A percentile compares a stretch with the other conserved stretches of the same genome.
These are phyloP conservation scores for Anguilla marmorata DNA, from an alignment of 2,797 vertebrate genomes.

Conservation along the genomic window DNA sequence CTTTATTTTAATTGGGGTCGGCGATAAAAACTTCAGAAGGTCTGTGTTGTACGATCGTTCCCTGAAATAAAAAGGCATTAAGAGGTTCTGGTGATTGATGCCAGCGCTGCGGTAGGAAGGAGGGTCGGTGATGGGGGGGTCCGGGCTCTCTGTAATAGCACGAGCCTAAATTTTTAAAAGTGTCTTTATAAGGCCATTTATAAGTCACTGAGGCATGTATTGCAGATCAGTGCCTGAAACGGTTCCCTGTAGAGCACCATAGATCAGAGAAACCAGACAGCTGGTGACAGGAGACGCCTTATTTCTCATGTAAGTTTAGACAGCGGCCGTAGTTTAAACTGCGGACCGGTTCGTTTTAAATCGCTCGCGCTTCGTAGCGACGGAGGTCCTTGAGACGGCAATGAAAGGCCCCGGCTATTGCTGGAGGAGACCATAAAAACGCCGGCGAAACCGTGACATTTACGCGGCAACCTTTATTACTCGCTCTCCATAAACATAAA, in stretches of 20 bases:
- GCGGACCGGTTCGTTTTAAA: conserved; percentile 4
- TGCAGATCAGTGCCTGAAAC: conserved; percentile 44
- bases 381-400: neutral
- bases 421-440: neutral
- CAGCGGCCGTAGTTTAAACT: neutral
- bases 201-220: conserved; percentile 49
- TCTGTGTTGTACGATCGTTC: conserved; percentile 27
- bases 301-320: conserved; percentile 48
- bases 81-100: conserved; percentile 63
- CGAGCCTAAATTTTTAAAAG: neutral
- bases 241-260: conserved; percentile 52
- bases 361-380: neutral
- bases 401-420: neutral
- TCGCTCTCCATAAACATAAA: neutral
- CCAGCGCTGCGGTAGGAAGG: conserved; percentile 44
- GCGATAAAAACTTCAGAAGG: conserved; percentile 39
- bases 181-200: conserved; percentile 66
- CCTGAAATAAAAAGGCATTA: conserved; percentile 70
- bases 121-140: neutral
- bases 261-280: conserved; percentile 34
- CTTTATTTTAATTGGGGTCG: conserved; percentile 22
- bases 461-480: neutral
- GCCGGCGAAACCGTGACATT: neutral
- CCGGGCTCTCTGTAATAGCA: neutral
- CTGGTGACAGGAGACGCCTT: conserved; percentile 41